Conservation (phyloP, 2,797 vertebrate species). For the Etheostoma perlongum region DNA sequence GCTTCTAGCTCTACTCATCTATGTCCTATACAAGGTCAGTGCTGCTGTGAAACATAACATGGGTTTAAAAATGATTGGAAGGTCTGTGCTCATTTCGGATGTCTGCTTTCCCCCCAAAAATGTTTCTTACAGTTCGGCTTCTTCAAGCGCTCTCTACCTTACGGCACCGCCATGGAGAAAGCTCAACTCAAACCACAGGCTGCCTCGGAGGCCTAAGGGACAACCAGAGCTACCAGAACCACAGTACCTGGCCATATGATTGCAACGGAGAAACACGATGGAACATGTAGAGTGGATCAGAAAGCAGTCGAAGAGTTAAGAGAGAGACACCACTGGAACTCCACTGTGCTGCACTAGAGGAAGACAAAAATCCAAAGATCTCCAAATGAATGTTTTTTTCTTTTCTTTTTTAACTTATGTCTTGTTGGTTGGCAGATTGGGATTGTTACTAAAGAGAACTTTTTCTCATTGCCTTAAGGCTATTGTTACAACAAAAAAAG, state of each 20-base stretch:
- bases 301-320: constrained; percentile 64
- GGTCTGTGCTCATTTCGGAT: background rate
- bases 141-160: constrained; percentile 93
- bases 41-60: constrained; percentile 6
- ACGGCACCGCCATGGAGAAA: constrained; percentile 96
- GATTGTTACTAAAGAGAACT: constrained; percentile 63
- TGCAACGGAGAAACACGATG: constrained; percentile 70
- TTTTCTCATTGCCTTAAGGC: constrained; percentile 46
- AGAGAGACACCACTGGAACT: constrained; percentile 86
- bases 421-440: constrained; percentile 66
- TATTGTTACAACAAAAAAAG: constrained; percentile 30
- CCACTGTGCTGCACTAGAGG: constrained; percentile 85
- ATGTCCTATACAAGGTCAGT: constrained; percentile 93
- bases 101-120: background rate
- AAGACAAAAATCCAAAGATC: constrained; percentile 76
- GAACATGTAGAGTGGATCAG: constrained; percentile 62
- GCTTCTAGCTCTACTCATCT: constrained; percentile 93
- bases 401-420: constrained; percentile 71
- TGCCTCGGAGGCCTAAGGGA: constrained; percentile 90
- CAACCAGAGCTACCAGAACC: constrained; percentile 36
- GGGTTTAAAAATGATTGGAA: background rate
- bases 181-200: constrained; percentile 95
- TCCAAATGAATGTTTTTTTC: constrained; percentile 87
- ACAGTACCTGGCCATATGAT: constrained; percentile 75
- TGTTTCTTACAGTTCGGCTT: constrained; percentile 88